These are phyloP conservation scores for Myrmecobius fasciatus DNA, from an alignment of 2,113 vertebrate species.

Conservation along the genomic window DNA sequence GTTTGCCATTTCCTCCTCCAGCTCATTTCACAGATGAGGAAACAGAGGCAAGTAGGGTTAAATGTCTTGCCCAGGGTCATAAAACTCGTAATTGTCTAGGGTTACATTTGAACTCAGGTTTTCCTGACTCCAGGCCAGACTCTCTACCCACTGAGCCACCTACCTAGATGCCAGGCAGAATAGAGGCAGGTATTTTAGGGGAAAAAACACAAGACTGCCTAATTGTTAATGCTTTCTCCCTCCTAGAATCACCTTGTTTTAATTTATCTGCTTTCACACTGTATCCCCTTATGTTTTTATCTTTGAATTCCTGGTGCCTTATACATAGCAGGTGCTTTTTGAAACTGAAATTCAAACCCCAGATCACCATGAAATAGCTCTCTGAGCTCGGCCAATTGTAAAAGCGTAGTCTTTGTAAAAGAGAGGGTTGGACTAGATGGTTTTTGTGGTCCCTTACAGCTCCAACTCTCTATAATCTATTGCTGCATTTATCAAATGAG, in stretches of 20 bases:
- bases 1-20: background rate
- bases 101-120: background rate
- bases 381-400: background rate
- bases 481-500: background rate
- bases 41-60: background rate
- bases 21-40: background rate
- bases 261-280: background rate
- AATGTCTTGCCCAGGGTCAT: background rate
- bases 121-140: background rate
- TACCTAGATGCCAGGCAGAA: background rate
- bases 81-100: background rate
- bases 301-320: background rate
- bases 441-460: background rate
- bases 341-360: background rate
- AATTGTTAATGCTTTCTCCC: background rate
- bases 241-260: background rate
- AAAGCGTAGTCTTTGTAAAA: background rate
- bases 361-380: background rate
- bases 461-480: background rate
- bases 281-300: background rate
- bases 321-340: background rate
- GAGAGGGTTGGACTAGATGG: background rate
- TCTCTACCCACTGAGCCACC: background rate
- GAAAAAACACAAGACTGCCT: background rate
- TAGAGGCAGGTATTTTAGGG: background rate